A percentile compares a stretch with the other conserved stretches of the same genome.
Conservation (phyloP, 2,113 vertebrate genomes). For the Mesocricetus auratus region DNA sequence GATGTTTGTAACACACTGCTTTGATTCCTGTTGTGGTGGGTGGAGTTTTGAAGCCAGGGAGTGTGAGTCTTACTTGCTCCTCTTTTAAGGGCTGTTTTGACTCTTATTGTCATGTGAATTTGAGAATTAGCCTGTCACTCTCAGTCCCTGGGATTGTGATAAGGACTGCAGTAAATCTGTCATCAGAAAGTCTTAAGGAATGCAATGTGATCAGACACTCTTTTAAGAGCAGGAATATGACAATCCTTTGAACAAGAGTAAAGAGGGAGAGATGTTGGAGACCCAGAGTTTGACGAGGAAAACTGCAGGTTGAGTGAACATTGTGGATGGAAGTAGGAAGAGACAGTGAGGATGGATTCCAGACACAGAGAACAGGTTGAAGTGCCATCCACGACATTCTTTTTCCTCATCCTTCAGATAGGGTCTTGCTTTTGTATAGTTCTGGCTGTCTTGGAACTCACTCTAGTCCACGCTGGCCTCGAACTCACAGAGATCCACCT, state of each 20-base stretch:
- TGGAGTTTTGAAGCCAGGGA: not conserved
- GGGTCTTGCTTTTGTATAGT: not conserved
- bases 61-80: not conserved
- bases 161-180: constrained; percentile 39
- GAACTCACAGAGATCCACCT: not conserved
- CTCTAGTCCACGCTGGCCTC: not conserved
- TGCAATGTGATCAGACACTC: not conserved
- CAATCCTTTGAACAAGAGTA: not conserved
- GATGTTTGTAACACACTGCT: not conserved
- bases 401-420: not conserved
- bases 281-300: not conserved
- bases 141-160: constrained; percentile 19
- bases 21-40: constrained; percentile 7
- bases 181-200: not conserved
- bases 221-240: constrained; percentile 41
- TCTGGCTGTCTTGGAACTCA: not conserved
- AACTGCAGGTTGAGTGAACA: constrained; percentile 33
- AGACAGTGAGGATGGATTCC: not conserved
- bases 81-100: constrained; percentile 42
- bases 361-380: not conserved
- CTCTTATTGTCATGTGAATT: constrained; percentile 28
- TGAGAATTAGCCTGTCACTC: constrained; percentile 28
- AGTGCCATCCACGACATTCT: too few relatives aligned
- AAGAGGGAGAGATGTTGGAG: not conserved
- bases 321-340: not conserved